Evolutionary conservation across 1,140 invertebrate species (phyloP).

Genomic region (Planococcus citri): DNA sequence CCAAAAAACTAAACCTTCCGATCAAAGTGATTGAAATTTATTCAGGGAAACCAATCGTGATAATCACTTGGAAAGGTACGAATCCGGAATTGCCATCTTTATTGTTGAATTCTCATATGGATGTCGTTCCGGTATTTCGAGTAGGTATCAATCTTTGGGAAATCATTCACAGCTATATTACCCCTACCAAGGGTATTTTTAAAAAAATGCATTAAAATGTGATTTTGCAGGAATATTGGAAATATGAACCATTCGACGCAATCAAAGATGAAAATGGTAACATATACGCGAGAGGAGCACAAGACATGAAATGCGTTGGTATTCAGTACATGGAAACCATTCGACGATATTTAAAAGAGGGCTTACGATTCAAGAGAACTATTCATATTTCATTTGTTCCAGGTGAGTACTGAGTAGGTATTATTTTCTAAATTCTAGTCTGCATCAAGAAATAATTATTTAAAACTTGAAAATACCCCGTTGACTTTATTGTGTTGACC

Average conservation of each 20-base stretch:
- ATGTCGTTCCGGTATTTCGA: constrained; percentile 81
- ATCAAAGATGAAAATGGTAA: constrained; percentile 62
- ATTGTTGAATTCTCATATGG: constrained; percentile 84
- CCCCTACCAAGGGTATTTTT: background rate
- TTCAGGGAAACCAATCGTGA: constrained; percentile 55
- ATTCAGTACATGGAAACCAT: constrained; percentile 72
- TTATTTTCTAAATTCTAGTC: constrained; percentile 31
- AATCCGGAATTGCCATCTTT: constrained; percentile 56
- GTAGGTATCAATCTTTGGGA: constrained; percentile 40
- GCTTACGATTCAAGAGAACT: constrained; percentile 45
- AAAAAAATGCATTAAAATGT: no score
- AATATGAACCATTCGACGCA: constrained; percentile 62
- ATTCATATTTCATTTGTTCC: constrained; percentile 67
- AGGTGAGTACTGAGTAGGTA: constrained; percentile 42
- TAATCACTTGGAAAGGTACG: constrained; percentile 70
- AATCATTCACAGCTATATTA: background rate
- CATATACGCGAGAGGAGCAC: constrained; percentile 68
- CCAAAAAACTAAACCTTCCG: constrained; percentile 48
- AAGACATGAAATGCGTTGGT: constrained; percentile 74
- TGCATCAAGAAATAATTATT: background rate
- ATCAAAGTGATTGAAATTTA: constrained; percentile 42
- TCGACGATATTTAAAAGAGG: constrained; percentile 46
- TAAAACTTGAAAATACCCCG: background rate
- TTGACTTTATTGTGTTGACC: constrained; percentile 23
- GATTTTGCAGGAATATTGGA: constrained; percentile 54